Percentiles rank a stretch among this genome's conserved stretches.
These are phyloP conservation scores for Entomyzon cyanotis DNA, from an alignment of 2,113 vertebrate genomes.

Conservation along the genomic window DNA sequence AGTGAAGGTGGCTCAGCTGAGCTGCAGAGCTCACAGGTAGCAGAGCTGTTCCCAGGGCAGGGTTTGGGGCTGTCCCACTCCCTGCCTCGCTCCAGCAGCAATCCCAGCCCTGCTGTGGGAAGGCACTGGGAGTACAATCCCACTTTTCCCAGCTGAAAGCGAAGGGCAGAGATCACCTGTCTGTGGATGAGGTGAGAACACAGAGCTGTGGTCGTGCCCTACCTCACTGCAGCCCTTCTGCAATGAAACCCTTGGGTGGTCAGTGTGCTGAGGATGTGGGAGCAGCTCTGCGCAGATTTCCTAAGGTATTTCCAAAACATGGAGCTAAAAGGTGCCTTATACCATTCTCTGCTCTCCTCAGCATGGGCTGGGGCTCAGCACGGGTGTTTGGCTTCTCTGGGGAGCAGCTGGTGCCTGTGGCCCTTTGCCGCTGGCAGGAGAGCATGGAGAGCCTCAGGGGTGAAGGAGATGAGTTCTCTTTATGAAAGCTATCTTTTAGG, in stretches of 20 bases:
- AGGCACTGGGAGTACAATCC: background rate
- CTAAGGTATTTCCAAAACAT: background rate
- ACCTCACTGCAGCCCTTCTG: background rate
- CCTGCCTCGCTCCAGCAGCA: background rate
- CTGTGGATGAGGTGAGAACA: fast-evolving
- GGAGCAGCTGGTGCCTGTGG: background rate
- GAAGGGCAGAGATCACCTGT: background rate
- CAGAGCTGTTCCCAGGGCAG: background rate
- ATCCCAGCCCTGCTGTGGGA: background rate
- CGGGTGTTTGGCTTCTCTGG: background rate
- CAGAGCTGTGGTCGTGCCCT: background rate
- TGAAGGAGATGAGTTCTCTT: background rate
- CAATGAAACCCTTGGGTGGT: background rate
- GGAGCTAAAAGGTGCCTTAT: conserved; percentile 58
- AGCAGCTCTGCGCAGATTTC: background rate
- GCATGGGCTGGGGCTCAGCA: background rate
- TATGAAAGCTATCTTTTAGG: background rate
- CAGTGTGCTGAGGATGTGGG: fast-evolving
- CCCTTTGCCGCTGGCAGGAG: background rate
- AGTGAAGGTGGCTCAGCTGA: background rate
- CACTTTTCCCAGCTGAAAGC: background rate
- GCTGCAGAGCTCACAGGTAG: fast-evolving
- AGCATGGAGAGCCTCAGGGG: background rate
- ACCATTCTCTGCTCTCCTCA: background rate
- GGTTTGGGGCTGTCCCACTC: background rate